Evolutionary conservation across 2,797 vertebrate species (phyloP).

Genomic region (Sebastiscus tertius): DNA sequence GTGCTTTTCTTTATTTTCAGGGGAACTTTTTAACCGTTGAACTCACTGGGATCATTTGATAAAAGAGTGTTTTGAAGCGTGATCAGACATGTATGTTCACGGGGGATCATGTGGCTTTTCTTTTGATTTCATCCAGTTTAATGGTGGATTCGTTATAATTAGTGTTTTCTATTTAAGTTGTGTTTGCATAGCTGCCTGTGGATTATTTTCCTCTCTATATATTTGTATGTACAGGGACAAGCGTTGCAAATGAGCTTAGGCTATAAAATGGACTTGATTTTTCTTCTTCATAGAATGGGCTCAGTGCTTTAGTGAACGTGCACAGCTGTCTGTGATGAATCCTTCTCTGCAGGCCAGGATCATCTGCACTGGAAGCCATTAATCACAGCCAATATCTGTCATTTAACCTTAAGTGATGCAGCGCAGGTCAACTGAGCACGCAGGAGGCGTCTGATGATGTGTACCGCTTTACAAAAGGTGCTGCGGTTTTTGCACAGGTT

Average conservation of each 20-base stretch:
- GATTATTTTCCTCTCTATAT: background rate
- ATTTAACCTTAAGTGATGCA: background rate
- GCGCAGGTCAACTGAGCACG: background rate
- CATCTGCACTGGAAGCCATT: background rate
- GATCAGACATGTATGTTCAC: background rate
- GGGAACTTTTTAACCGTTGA: background rate
- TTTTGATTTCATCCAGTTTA: background rate
- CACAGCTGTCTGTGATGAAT: background rate
- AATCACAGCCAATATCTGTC: background rate
- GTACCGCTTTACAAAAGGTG: background rate
- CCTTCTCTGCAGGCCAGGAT: background rate
- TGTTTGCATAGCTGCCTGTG: background rate
- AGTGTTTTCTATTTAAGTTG: background rate
- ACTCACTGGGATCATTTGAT: background rate
- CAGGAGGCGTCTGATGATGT: background rate
- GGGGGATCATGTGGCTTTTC: background rate
- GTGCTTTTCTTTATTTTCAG: background rate
- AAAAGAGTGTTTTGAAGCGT: background rate
- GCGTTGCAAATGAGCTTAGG: background rate
- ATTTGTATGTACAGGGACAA: background rate
- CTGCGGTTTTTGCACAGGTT: background rate
- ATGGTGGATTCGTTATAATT: background rate
- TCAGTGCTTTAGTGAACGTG: background rate
- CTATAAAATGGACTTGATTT: background rate
- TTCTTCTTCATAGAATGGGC: background rate